Evolutionary conservation across 2,888 invertebrate species (phyloP), one percentile per base, ranked within the genome.

Genomic region (Laspeyria flexula): DNA sequence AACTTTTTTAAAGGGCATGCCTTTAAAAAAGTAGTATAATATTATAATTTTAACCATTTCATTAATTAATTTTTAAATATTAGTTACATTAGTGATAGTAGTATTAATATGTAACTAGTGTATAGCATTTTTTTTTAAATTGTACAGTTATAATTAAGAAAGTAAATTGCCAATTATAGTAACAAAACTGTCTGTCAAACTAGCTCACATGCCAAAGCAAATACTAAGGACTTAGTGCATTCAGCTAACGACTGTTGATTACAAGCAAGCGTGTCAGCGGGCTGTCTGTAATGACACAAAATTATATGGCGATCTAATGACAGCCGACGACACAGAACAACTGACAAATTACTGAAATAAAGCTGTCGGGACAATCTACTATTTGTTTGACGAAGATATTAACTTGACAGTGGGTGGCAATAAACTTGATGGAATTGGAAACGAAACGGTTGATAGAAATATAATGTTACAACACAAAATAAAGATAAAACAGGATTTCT

Each of bases 301-400:
- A 75, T 75, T 75, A 71, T 48, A 66, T 55, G 39, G 61, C 43
- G 38, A 45, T 59, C 45, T 74, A 74, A 74, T 65, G 71, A 69
- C 56, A 54, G 57, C 15, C 46, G 15, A 43, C 33, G 42, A 53
- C 57, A 62, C 62, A 61, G 60, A 53, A 48, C 64, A 57, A 47
- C 60, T 61, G 60, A 60, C 65, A 68, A 70, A 72, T 68, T 55
- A 43, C 42, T 18, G 43, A 33, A 54, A 51, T 60, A 42, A 68
- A 68, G 58, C 57, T 48, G 41, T 57, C 43, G 34, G 40, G 12
- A n/a, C 10, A 13, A 46, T 37, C 46, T 35, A 40, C 45, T 35
- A 45, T 39, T 38, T 30, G 38, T 38, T 35, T 16, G 16, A 11
- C 12, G 12, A 35, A 18, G 11, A 18, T 11, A 10, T 35, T 18